Evolutionary conservation across 2,797 vertebrate genomes (phyloP).

Genomic region (Silurus lanzhouensis): DNA sequence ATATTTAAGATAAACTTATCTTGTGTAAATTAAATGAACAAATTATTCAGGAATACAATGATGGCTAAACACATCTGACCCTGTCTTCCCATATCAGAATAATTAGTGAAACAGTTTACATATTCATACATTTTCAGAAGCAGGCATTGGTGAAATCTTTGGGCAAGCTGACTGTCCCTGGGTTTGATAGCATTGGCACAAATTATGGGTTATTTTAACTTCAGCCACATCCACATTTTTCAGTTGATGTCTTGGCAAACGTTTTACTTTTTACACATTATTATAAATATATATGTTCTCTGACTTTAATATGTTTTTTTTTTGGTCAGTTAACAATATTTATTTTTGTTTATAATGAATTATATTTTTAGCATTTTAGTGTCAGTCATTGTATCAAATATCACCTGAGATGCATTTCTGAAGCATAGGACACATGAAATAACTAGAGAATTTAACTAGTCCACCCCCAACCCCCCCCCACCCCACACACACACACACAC

Average conservation of each 20-base stretch:
- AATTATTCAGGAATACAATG: too few relatives aligned
- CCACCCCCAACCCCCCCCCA: too few relatives aligned
- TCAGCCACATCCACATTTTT: neutral
- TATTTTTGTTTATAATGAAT: neutral
- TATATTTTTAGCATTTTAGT: neutral
- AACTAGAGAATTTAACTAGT: too few relatives aligned
- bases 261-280: neutral
- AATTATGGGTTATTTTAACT: neutral
- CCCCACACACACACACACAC: too few relatives aligned
- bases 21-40: too few relatives aligned
- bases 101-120: neutral
- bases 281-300: neutral
- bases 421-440: neutral
- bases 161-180: neutral
- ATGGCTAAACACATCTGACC: neutral
- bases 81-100: conserved; percentile 9
- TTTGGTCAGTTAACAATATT: neutral
- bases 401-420: neutral
- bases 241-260: neutral
- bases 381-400: neutral
- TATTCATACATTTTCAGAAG: conserved; percentile 19
- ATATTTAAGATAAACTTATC: too few relatives aligned
- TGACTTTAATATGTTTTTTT: neutral
- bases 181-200: neutral
- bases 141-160: conserved; percentile 1